A percentile compares a stretch with the other conserved stretches of the same genome.
phyloP scores from a whole-genome alignment of 2,797 vertebrate species.

The Steatocranus sp. region DNA sequence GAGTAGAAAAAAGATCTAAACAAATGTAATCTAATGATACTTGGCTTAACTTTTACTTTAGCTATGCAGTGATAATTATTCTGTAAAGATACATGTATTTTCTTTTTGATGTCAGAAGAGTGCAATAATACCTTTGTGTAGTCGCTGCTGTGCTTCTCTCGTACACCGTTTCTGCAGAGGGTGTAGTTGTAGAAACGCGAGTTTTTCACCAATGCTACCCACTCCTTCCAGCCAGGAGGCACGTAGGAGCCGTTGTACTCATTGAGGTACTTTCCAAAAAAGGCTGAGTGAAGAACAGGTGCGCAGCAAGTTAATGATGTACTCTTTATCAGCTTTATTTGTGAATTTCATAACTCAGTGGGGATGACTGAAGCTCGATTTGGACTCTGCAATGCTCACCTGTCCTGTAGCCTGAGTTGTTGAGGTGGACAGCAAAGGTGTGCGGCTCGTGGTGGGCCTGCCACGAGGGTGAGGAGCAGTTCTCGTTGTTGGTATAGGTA shows the following conservation, averaged over 20 bases:
- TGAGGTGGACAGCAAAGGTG: slow-evolving; percentile 94
- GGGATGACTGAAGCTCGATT: not conserved
- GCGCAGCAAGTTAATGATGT: not conserved
- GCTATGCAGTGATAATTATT: not conserved
- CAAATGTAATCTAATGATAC: not conserved
- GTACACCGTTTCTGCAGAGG: slow-evolving; percentile 88
- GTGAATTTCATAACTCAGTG: not conserved
- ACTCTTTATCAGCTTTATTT: not conserved
- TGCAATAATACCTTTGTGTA: slow-evolving; percentile 83
- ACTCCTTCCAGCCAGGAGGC: slow-evolving; percentile 96
- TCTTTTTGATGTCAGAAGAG: not conserved
- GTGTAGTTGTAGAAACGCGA: slow-evolving; percentile 99
- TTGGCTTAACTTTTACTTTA: not conserved
- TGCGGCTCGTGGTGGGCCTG: slow-evolving; percentile 91
- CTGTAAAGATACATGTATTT: not conserved
- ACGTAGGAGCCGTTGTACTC: slow-evolving; percentile 98
- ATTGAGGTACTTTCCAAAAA: slow-evolving; percentile 98
- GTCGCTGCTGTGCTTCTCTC: slow-evolving; percentile 89
- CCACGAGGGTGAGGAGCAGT: slow-evolving; percentile 97
- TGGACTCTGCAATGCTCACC: slow-evolving; percentile 63
- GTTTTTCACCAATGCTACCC: slow-evolving; percentile 97
- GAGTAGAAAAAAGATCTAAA: not conserved
- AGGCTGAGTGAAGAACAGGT: slow-evolving; percentile 73
- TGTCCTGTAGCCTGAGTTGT: slow-evolving; percentile 93
- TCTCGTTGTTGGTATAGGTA: slow-evolving; percentile 98